Percentiles rank a stretch among this genome's conserved stretches.
Conservation (phyloP, 2,113 vertebrate genomes). For the Megaleporinus macrocephalus region DNA sequence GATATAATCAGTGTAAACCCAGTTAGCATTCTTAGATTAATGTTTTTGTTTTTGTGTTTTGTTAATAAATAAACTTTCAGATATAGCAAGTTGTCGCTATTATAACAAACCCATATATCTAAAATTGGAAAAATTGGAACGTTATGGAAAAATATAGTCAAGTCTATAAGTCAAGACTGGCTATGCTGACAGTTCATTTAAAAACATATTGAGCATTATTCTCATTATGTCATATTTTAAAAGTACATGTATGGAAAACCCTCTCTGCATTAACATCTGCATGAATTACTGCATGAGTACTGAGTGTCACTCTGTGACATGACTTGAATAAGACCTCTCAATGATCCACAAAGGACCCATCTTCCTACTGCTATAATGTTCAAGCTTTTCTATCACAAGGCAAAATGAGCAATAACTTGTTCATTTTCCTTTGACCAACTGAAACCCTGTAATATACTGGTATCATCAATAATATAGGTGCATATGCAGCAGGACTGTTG, state of each 20-base stretch:
- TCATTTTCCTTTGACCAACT: constrained; percentile 11
- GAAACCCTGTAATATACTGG: constrained; percentile 42
- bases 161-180: neutral
- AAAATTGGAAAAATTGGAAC: too few species aligned
- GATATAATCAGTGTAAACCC: too few species aligned
- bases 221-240: neutral
- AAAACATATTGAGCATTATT: neutral
- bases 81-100: too few species aligned
- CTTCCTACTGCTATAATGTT: constrained; percentile 20
- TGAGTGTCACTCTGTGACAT: neutral
- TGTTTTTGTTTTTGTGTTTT: too few species aligned
- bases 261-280: neutral
- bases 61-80: too few species aligned
- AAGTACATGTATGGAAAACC: neutral
- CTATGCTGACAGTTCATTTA: neutral
- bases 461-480: constrained; percentile 47
- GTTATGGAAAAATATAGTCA: neutral
- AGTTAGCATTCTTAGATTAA: too few species aligned
- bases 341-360: neutral
- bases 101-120: too few species aligned
- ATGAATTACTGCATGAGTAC: neutral
- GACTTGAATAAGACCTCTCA: neutral
- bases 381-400: constrained; percentile 40
- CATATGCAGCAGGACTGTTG: constrained; percentile 37
- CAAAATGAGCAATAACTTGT: constrained; percentile 35